Base-by-base conservation (phyloP, 2,113 vertebrate genomes). In the Cynocephalus volans region DNA sequence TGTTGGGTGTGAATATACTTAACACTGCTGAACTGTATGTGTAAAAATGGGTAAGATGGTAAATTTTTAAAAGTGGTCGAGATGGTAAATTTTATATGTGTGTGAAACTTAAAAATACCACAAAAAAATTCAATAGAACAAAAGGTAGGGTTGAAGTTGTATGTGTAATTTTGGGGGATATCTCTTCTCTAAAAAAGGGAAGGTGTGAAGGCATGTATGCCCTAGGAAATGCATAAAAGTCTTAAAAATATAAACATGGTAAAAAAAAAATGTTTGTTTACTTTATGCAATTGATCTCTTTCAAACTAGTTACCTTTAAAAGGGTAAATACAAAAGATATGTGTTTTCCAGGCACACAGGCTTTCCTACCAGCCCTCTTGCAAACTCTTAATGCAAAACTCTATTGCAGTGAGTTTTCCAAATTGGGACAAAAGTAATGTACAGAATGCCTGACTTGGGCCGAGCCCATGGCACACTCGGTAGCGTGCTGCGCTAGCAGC, bases 291-390 rank as follows among this genome's bases (percentile, higher is more conserved):
- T 65, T 85, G 33, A 67, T 72, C 41, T 88, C 17, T 84, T 91
- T 95, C 69, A 87, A 93, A 89, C 77, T 41, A 80, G 18, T 89
- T 97, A 67, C 48, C 58, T 93, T 86, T 91, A 72, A 91, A 80
- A 88, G 64, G 6, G n/a, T 90, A 90, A 70, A 79, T 33, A 76
- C 24, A 31, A 3, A 93, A 91, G 72, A 65, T 52, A 83, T 5
- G 41, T 50, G 75, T 97, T 79, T 90, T 73, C 93, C 41, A 41
- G 64, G 56, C 26, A 76, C n/a, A 31, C 60, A 60, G 28, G 11
- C 50, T 89, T 97, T 87, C 62, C 21, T 79, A 54, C 73, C 60
- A 81, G 41, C 50, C 31, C 17, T 45, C 92, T 93, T 69, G 12
- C 48, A 96, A 79, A 54, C 48, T 82, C 36, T 65, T 70, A 73